Evolutionary conservation across 2,888 invertebrate species (phyloP).

Genomic region (Gordius sp.): DNA sequence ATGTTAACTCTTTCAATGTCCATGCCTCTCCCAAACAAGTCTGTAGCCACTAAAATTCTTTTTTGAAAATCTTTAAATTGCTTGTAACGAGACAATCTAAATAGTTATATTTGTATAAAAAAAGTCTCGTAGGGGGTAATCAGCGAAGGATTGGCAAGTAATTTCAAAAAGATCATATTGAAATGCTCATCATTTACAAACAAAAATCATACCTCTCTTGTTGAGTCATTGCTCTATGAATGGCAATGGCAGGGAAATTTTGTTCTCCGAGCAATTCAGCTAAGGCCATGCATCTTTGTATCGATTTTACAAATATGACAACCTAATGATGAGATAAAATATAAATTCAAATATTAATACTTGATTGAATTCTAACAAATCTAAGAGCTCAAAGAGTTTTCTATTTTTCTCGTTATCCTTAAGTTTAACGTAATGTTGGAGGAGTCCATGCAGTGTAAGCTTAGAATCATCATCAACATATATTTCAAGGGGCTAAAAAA

Average conservation of each 20-base stretch:
- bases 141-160: too few species aligned
- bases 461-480: constrained; percentile 99
- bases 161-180: too few species aligned
- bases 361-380: constrained; percentile 95
- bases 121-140: not conserved
- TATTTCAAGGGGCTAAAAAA: constrained; percentile 79
- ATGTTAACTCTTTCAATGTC: constrained; percentile 98
- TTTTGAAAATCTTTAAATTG: constrained; percentile 99
- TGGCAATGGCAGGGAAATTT: constrained; percentile 97
- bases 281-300: constrained; percentile 83
- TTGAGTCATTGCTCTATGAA: constrained; percentile 88
- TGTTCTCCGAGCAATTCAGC: constrained; percentile 79
- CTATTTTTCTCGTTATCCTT: constrained; percentile 99
- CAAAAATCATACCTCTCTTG: constrained; percentile 62
- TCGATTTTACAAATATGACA: constrained; percentile 94
- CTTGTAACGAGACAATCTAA: constrained; percentile 59
- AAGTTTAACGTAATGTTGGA: constrained; percentile 93
- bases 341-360: constrained; percentile 32
- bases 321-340: constrained; percentile 50
- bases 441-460: constrained; percentile 82
- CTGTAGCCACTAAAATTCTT: constrained; percentile 87
- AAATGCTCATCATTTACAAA: too few species aligned
- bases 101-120: constrained; percentile 18
- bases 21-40: constrained; percentile 94
- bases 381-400: constrained; percentile 83